phyloP scores from a whole-genome alignment of 2,113 vertebrate genomes.

The Indicator indicator region DNA sequence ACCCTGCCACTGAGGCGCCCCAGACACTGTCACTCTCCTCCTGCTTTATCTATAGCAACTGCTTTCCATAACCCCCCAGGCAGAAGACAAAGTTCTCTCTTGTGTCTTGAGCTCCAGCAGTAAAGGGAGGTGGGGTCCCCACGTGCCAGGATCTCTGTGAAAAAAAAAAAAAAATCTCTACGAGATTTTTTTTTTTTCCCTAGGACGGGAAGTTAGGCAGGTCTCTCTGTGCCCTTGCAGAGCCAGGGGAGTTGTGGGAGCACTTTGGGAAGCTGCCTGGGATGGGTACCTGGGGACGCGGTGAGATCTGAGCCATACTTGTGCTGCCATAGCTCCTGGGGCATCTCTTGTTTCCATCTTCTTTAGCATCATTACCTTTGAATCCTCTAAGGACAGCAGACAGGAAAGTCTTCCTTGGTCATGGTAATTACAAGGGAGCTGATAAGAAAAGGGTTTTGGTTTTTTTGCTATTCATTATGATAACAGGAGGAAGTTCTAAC shows the following conservation, averaged over 20 bases:
- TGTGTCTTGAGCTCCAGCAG: neutral
- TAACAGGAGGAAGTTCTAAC: neutral
- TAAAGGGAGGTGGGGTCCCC: neutral
- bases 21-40: neutral
- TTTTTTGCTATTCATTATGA: neutral
- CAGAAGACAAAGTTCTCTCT: neutral
- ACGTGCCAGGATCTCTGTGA: neutral
- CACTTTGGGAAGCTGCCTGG: neutral
- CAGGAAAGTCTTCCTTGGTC: neutral
- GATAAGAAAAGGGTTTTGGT: neutral
- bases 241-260: neutral
- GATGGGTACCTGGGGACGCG: neutral
- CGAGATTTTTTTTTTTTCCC: neutral
- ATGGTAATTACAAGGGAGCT: neutral
- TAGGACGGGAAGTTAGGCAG: neutral
- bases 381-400: neutral
- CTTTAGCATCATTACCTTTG: neutral
- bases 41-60: neutral
- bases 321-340: fast-evolving
- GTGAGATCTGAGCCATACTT: neutral
- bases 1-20: neutral
- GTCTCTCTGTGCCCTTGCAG: neutral
- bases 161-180: neutral
- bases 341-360: neutral
- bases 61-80: neutral